A percentile compares a stretch with the other conserved stretches of the same genome.
Conservation (phyloP, 2,888 invertebrate genomes). For the Apamea monoglypha region DNA sequence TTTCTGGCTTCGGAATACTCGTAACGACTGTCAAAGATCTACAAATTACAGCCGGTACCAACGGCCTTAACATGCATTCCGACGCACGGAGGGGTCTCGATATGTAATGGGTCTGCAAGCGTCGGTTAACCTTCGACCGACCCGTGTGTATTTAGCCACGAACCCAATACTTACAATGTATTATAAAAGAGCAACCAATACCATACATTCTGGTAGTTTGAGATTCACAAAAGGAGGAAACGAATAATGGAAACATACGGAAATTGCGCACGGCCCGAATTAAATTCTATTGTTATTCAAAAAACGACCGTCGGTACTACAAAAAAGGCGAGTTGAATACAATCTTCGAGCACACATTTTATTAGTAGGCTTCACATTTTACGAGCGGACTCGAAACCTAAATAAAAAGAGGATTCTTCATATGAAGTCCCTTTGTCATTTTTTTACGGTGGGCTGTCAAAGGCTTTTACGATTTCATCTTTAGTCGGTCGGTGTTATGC, state of each 20-base stretch:
- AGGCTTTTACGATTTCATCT: conserved; percentile 86
- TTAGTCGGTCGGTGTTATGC: conserved; percentile 71
- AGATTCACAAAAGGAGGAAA: conserved; percentile 63
- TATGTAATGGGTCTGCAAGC: neutral
- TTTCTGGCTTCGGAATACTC: neutral
- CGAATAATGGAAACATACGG: conserved; percentile 71
- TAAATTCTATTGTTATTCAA: conserved; percentile 77
- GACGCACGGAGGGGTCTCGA: neutral
- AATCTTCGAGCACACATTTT: conserved; percentile 82
- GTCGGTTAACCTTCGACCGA: neutral
- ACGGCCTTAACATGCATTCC: neutral
- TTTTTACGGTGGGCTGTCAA: conserved; percentile 86
- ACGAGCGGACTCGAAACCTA: conserved; percentile 82
- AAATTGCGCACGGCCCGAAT: conserved; percentile 71
- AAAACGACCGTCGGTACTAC: conserved; percentile 68
- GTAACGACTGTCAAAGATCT: neutral
- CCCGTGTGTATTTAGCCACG: neutral
- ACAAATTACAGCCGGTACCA: too few relatives aligned
- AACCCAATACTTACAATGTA: conserved; percentile 54
- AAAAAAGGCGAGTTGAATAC: conserved; percentile 73
- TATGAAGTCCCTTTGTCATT: conserved; percentile 85
- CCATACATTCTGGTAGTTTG: conserved; percentile 57
- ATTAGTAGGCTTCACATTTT: conserved; percentile 83
- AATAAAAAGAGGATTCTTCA: conserved; percentile 86
- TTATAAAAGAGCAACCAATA: conserved; percentile 63